Conservation (phyloP, 2,888 invertebrate species). For the Sesia bembeciformis region DNA sequence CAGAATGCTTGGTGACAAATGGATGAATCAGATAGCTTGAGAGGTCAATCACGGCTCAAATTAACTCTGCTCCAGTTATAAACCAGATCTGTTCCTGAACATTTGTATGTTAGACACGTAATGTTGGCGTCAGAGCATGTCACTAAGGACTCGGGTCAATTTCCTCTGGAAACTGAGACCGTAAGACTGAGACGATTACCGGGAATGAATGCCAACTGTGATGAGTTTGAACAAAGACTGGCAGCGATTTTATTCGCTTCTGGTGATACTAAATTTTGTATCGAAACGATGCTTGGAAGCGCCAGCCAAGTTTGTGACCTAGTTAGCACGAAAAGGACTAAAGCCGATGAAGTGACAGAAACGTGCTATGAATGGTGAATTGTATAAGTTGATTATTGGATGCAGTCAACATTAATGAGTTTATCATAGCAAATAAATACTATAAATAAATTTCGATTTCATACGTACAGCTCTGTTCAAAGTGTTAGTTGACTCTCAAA, state of each 20-base stretch:
- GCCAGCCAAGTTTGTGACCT: neutral
- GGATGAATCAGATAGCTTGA: neutral
- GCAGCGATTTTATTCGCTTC: neutral
- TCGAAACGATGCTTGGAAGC: neutral
- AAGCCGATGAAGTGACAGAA: too few species aligned
- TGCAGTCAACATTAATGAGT: too few species aligned
- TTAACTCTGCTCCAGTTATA: slow-evolving; percentile 11
- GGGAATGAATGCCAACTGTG: neutral
- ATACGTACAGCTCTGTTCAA: too few species aligned
- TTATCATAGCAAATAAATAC: too few species aligned
- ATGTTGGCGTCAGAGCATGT: slow-evolving; percentile 4
- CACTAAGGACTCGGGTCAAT: slow-evolving; percentile 30
- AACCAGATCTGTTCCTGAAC: slow-evolving; percentile 16
- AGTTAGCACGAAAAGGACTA: neutral
- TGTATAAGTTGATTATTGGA: too few species aligned
- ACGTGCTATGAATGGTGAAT: too few species aligned
- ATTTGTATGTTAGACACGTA: slow-evolving; percentile 39
- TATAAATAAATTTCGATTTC: too few species aligned
- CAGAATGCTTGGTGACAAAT: neutral
- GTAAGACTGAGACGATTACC: slow-evolving; percentile 23
- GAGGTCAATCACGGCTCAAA: slow-evolving; percentile 13
- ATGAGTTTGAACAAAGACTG: neutral
- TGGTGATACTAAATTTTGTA: neutral
- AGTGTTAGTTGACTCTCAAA: too few species aligned
- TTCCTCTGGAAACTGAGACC: slow-evolving; percentile 29